These are phyloP conservation scores for Mesocricetus auratus DNA, from an alignment of 2,113 vertebrate species.

Conservation along the genomic window DNA sequence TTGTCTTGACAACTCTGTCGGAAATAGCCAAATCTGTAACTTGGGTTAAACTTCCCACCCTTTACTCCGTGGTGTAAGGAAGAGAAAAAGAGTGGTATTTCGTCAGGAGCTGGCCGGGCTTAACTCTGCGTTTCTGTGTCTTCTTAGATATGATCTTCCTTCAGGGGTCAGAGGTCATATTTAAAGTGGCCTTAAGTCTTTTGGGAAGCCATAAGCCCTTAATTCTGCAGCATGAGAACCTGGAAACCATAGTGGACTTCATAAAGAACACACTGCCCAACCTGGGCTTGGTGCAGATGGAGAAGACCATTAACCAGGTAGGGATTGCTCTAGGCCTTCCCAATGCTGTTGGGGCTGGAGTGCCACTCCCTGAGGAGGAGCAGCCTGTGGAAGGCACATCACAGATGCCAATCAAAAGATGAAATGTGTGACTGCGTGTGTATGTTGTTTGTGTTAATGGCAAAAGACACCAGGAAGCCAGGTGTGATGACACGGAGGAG, in stretches of 20 bases:
- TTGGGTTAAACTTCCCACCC: not conserved
- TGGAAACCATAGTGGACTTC: conserved; percentile 97
- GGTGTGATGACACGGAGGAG: not conserved
- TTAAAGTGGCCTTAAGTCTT: conserved; percentile 96
- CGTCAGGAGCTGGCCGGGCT: conserved; percentile 60
- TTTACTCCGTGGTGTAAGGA: not conserved
- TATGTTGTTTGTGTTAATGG: not conserved
- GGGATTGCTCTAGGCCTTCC: not conserved
- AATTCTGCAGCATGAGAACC: conserved; percentile 95
- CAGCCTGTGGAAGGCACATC: not conserved
- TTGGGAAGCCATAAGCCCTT: conserved; percentile 96
- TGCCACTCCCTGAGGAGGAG: not conserved
- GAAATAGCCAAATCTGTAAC: conserved; percentile 6
- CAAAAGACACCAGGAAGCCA: not conserved
- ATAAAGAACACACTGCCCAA: conserved; percentile 97
- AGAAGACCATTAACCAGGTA: conserved; percentile 98
- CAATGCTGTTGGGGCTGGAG: fast-evolving
- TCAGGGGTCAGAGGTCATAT: conserved; percentile 96
- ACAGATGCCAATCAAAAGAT: not conserved
- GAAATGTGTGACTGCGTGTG: too few species aligned
- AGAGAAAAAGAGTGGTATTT: not conserved
- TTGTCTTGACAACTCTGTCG: conserved; percentile 14
- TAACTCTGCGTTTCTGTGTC: conserved; percentile 72
- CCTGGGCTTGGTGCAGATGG: conserved; percentile 97
- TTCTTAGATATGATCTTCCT: conserved; percentile 95